These are phyloP conservation scores for Silurus aristotelis DNA, from an alignment of 2,797 vertebrate species.

Conservation along the genomic window DNA sequence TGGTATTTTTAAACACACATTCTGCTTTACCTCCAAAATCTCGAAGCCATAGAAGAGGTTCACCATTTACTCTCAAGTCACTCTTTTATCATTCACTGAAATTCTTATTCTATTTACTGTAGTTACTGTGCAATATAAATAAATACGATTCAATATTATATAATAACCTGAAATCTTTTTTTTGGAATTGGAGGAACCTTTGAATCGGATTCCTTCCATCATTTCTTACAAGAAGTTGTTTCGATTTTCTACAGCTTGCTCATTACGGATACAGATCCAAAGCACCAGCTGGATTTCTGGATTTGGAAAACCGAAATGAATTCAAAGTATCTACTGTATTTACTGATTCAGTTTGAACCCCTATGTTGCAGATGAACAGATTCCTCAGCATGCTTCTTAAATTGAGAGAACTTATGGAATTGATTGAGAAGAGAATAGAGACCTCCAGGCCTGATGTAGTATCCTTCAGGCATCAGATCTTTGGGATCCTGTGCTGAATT, in stretches of 20 bases:
- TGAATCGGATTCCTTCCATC: neutral
- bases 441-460: constrained; percentile 70
- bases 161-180: neutral
- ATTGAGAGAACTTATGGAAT: neutral
- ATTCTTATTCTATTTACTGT: neutral
- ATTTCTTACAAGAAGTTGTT: neutral
- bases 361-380: neutral
- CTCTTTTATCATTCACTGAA: neutral
- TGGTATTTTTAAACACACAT: neutral
- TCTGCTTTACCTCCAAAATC: neutral
- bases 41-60: neutral
- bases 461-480: constrained; percentile 48
- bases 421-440: neutral
- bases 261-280: neutral
- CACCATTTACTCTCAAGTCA: neutral
- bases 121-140: neutral
- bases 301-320: neutral
- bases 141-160: neutral
- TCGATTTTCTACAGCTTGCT: neutral
- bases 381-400: neutral
- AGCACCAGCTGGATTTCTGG: neutral
- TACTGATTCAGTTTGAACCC: neutral
- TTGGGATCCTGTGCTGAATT: neutral
- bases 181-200: neutral
- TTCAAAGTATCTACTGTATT: neutral